Conservation (phyloP, 2,888 invertebrate species). For the Galeruca laticollis region DNA sequence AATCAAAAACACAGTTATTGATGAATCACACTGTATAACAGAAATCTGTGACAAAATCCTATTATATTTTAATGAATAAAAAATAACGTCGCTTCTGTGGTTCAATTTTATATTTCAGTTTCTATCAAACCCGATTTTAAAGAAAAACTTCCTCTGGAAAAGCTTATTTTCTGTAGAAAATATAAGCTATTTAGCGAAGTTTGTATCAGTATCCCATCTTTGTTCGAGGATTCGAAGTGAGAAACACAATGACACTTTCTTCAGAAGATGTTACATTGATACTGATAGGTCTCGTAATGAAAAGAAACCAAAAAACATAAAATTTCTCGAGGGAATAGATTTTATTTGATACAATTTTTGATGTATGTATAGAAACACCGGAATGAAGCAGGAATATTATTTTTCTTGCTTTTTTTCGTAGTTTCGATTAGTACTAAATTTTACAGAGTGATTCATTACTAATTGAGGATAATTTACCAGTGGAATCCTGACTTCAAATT, state of each 20-base stretch:
- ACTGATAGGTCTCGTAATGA: slow-evolving; percentile 13
- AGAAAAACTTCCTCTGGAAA: not conserved
- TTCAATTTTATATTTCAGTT: not conserved
- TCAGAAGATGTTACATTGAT: slow-evolving; percentile 17
- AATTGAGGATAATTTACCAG: no score
- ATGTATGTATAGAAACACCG: slow-evolving; percentile 7
- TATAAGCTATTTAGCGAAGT: not conserved
- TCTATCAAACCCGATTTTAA: not conserved
- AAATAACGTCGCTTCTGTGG: no score
- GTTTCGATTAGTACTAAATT: no score
- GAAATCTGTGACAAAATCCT: no score
- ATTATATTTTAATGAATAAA: no score
- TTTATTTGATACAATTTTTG: slow-evolving; percentile 15
- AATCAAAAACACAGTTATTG: no score
- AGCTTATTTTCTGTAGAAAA: not conserved
- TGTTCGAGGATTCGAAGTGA: slow-evolving; percentile 1
- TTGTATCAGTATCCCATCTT: slow-evolving; percentile 7
- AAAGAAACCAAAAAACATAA: slow-evolving; percentile 21
- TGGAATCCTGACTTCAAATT: no score
- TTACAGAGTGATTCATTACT: no score
- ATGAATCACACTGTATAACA: no score
- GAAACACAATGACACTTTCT: slow-evolving; percentile 23
- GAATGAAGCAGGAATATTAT: not conserved
- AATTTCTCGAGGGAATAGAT: slow-evolving; percentile 10
- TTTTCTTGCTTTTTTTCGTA: not conserved